phyloP scores from a whole-genome alignment of 2,113 vertebrate species.

The Piaya cayana region DNA sequence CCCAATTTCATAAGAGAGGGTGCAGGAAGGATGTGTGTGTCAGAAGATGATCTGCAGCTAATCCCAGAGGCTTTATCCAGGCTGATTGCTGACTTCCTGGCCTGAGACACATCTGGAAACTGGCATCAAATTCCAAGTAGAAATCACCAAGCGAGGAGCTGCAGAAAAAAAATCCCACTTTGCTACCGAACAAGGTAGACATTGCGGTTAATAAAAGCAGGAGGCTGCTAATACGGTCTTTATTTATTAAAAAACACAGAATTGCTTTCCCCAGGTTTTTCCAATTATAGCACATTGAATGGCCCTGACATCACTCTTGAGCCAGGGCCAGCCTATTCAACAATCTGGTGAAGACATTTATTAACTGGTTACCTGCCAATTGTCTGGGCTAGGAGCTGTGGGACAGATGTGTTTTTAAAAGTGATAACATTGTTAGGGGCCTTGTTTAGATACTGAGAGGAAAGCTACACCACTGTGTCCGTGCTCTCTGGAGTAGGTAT shows the following conservation, averaged over 20 bases:
- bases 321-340: slow-evolving; percentile 79
- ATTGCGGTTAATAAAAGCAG: slow-evolving; percentile 22
- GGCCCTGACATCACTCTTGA: slow-evolving; percentile 88
- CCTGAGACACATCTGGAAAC: slow-evolving; percentile 50
- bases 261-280: slow-evolving; percentile 81
- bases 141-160: neutral
- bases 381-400: slow-evolving; percentile 76
- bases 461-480: slow-evolving; percentile 12
- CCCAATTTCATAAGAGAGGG: slow-evolving; percentile 34
- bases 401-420: slow-evolving; percentile 79
- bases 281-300: slow-evolving; percentile 83
- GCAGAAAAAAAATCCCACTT: slow-evolving; percentile 25
- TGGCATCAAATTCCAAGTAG: slow-evolving; percentile 51
- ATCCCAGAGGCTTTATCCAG: slow-evolving; percentile 68
- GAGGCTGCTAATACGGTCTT: slow-evolving; percentile 49
- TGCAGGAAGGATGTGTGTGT: slow-evolving; percentile 64
- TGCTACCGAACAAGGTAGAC: slow-evolving; percentile 55
- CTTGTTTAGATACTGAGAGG: slow-evolving; percentile 62
- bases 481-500: slow-evolving; percentile 42
- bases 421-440: slow-evolving; percentile 78
- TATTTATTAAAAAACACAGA: slow-evolving; percentile 63
- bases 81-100: slow-evolving; percentile 82
- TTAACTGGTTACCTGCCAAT: slow-evolving; percentile 85
- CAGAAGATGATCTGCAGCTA: slow-evolving; percentile 48
- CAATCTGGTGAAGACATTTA: slow-evolving; percentile 78